Evolutionary conservation across 2,113 vertebrate species (phyloP), one percentile per base, ranked within the genome.

Genomic region (Oreochromis niloticus): DNA sequence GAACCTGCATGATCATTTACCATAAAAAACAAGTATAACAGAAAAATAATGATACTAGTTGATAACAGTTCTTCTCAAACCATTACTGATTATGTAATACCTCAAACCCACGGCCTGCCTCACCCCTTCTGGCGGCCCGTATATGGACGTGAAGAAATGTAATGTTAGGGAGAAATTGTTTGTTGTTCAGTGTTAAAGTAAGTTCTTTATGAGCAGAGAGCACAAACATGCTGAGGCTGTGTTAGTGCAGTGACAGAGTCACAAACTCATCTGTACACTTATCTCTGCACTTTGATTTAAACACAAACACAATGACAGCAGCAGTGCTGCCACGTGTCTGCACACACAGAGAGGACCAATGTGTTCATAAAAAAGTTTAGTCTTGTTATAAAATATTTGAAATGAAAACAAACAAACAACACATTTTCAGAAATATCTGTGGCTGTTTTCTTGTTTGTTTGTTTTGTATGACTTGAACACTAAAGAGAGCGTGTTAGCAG

Each of bases 281-380:
- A 10, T 39, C 9, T 39, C 36, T 36, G 57, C 0, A 63, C 12
- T 9, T 32, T 4, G 57, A 32, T 34, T 19, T 0, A 63, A 19
- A 34, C 16, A 34, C 16, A 0, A 54, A 11, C n/a, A 22, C 52
- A 54, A 4, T 10, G 57, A 3, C 30, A 61, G 57, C 57, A 34
- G 57, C 30, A 63, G 16, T 3, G 59, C 59, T 63, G 59, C 59
- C 59, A 34, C 9, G 0, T 34, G 59, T 34, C 32, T 34, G 32
- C 32, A 34, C 59, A 63, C 16, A 2, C 30, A 19, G 30, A 34
- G 9, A 63, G 2, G 16, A 36, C 16, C 16, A 2, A 0, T 0
- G 0, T 34, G 30, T 36, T 2, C 0, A 36, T 36, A 0, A 19
- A 11, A 1, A 63, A 3, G 16, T 63, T 63, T 19, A 36, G 59